Base-by-base conservation (phyloP, 1,140 invertebrate species). In the Plutomurus gul region DNA sequence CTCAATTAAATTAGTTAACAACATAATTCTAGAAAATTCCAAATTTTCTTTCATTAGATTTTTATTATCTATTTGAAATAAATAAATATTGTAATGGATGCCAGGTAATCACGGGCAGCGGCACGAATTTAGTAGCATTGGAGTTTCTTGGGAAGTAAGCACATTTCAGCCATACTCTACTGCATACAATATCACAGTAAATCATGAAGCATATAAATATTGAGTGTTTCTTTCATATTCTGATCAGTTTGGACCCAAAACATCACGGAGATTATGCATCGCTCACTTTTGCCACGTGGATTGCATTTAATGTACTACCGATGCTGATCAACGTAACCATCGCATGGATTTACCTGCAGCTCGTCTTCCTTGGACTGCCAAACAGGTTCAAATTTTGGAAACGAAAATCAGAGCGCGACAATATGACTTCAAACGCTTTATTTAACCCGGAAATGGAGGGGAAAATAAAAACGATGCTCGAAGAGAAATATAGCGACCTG, bases 291-390 rank as follows among this genome's bases (percentile, higher is more conserved):
- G 90, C 92, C 75, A 90, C 89, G 76, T 95, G 93, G 89, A 92
- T 95, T 89, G 87, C 91, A 70, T 93, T 90, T 83, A 85, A 88
- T 84, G 85, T 89, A 22, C 89, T 92, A 30, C 87, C 91, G 27
- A 93, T 95, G 91, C 76, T 94, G 40, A 73, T 94, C 0, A 93
- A 93, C 85, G 89, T 92, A 78, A 84, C 92, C n/a, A 84, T 93
- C 0, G 92, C 92, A 0, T 95, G 92, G 90, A 27, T 94, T 1
- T 90, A 88, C 86, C 84, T 90, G 0, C 87, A 88, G 74, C 89
- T 92, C 82, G 88, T 92, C 27, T 96, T 90, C 84, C 90, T 96
- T 89, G 92, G 93, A 22, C 87, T 92, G 60, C 82, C 76, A 1
- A 60, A 73, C n/a, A 30, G 40, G 30, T 30, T 81, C 20, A 78